These are phyloP conservation scores for Lepidocyrtoides sp. DNA, from an alignment of 2,888 invertebrate species.

Conservation along the genomic window DNA sequence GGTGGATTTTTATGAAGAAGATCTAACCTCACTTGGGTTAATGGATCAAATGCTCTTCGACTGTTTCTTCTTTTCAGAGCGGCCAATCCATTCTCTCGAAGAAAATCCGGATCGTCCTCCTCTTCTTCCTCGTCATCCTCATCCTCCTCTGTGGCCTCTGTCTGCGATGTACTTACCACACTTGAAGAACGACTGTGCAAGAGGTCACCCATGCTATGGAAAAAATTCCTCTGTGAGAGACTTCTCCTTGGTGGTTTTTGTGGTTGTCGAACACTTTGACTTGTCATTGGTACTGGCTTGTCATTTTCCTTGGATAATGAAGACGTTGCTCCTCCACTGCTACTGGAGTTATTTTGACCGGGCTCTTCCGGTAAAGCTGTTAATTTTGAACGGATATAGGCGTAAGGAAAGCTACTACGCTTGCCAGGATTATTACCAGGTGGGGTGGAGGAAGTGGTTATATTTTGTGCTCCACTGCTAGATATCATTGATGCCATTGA, in stretches of 20 bases:
- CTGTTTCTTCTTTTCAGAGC: conserved; percentile 8
- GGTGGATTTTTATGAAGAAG: conserved; percentile 81
- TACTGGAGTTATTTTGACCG: conserved; percentile 1
- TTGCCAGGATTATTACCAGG: conserved; percentile 54
- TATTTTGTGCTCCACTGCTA: not conserved
- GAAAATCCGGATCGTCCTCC: conserved; percentile 21
- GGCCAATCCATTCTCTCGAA: not conserved
- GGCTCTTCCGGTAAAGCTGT: conserved; percentile 86
- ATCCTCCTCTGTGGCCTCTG: conserved; percentile 9
- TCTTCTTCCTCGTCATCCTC: conserved; percentile 41
- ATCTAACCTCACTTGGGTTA: conserved; percentile 83
- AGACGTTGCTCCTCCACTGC: not conserved
- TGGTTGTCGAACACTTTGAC: conserved; percentile 18
- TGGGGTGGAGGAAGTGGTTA: not conserved
- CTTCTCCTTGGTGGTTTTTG: conserved; percentile 43
- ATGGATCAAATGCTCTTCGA: conserved; percentile 72
- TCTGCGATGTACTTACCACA: conserved; percentile 7
- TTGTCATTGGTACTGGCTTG: not conserved
- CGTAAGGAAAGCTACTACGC: conserved; percentile 85
- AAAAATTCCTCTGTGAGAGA: conserved; percentile 69
- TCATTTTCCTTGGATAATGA: not conserved
- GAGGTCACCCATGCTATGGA: conserved; percentile 85
- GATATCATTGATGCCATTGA: conserved; percentile 53
- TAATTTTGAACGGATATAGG: conserved; percentile 86
- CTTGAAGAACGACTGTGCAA: conserved; percentile 43